Conservation (phyloP, 1,140 invertebrate genomes). For the Pseudachorutes palmiensis region DNA sequence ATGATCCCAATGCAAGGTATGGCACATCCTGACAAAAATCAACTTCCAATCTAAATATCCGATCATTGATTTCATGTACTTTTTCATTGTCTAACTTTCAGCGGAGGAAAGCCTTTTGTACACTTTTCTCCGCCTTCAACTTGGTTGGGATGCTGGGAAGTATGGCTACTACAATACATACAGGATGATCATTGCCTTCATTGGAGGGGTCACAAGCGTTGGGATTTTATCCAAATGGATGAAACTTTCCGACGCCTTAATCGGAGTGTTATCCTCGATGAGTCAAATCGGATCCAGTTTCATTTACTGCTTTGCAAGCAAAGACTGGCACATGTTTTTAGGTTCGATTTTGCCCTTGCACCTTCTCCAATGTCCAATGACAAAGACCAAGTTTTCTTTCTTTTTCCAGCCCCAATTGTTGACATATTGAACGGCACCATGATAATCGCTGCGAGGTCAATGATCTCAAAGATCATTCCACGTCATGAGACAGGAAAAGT, state of each 20-base stretch:
- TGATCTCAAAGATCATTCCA: conserved; percentile 49
- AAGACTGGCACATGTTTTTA: conserved; percentile 66
- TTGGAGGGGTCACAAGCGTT: conserved; percentile 29
- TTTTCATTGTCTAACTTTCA: conserved; percentile 11
- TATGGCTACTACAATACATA: conserved; percentile 26
- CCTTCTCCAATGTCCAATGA: not conserved
- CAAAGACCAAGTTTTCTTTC: not conserved
- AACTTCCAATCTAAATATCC: too few relatives aligned
- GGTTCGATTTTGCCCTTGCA: conserved; percentile 44
- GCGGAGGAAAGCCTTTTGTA: conserved; percentile 26
- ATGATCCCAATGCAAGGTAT: conserved; percentile 39
- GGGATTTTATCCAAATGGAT: conserved; percentile 18
- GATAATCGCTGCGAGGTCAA: conserved; percentile 48
- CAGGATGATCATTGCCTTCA: conserved; percentile 29
- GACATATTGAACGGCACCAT: conserved; percentile 50
- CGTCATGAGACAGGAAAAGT: conserved; percentile 30
- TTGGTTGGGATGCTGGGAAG: conserved; percentile 23
- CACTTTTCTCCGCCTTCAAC: conserved; percentile 21
- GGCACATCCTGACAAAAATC: not conserved
- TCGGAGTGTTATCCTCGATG: conserved; percentile 68
- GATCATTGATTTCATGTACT: not conserved
- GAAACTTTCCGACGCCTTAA: conserved; percentile 53
- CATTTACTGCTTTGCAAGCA: conserved; percentile 68
- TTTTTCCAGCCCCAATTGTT: conserved; percentile 43
- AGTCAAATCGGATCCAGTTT: conserved; percentile 73